Evolutionary conservation across 2,797 vertebrate genomes (phyloP), one percentile per base, ranked within the genome.

Genomic region (Karalla daura): DNA sequence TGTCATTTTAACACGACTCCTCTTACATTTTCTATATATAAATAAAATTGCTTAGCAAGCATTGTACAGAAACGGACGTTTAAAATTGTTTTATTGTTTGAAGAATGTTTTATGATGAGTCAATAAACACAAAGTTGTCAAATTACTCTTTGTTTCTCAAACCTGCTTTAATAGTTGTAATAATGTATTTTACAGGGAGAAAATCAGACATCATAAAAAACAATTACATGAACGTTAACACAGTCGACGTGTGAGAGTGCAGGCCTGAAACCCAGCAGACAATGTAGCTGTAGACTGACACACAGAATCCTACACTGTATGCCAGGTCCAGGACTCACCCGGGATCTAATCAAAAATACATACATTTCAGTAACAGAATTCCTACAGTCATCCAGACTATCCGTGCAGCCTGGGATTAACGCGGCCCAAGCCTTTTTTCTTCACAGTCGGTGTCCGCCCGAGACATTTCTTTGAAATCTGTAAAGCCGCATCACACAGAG

Each of bases 11-110:
- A 95, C 95, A 97, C 93, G 87, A 95, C 97, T 96, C 97, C 97
- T 97, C 94, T 95, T 98, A 98, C 95, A 96, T 99, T 99, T 99
- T 99, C 96, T 99, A 98, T 98, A 92, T 91, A 96, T 97, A 96
- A 96, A 98, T 98, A 96, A 97, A 96, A 96, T 95, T 95, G 96
- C 96, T 97, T 96, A 96, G 96, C 95, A 96, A 98, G 96, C 95
- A 94, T 96, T 98, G 96, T 98, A 97, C 95, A 96, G 95, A 96
- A 92, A 97, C 96, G 94, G 95, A 97, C 95, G 95, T 96, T 97
- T 96, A 97, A 98, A 97, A 96, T 96, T 96, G 96, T 98, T 98
- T 94, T 98, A 98, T 97, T 98, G 96, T 98, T 98, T 97, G 95
- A 97, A 96, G 93, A 93, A 92, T 88, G 91, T 92, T 94, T 94